Percentiles rank a stretch among this genome's conserved stretches.
These are phyloP conservation scores for Sphyrna mokarran DNA, from an alignment of 2,113 vertebrate genomes.

Conservation along the genomic window DNA sequence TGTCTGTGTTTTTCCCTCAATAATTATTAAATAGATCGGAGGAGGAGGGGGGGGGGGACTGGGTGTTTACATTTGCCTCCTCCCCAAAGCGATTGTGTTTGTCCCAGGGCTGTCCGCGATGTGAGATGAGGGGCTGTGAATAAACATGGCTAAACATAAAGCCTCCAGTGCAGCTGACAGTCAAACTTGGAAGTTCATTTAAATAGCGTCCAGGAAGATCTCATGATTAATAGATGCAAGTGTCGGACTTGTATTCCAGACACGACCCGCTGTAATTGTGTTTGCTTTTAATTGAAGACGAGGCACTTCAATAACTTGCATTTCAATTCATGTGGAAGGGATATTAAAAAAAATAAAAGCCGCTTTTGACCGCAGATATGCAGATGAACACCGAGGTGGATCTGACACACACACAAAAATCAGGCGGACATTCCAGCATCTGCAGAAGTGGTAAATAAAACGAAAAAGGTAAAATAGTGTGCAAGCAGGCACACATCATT, in stretches of 20 bases:
- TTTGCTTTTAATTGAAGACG: slow-evolving; percentile 71
- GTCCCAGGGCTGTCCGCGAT: not conserved
- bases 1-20: not conserved
- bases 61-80: not conserved
- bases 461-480: slow-evolving; percentile 57
- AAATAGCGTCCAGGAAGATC: slow-evolving; percentile 49
- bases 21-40: not conserved
- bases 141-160: slow-evolving; percentile 11
- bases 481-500: slow-evolving; percentile 61
- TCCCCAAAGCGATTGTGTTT: not conserved
- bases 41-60: not conserved
- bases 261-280: slow-evolving; percentile 69
- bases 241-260: slow-evolving; percentile 60
- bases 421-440: slow-evolving; percentile 48
- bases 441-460: slow-evolving; percentile 62
- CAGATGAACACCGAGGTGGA: not conserved
- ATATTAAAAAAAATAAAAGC: not conserved
- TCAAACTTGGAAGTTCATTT: slow-evolving; percentile 34
- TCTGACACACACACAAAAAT: not conserved
- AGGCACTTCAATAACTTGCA: slow-evolving; percentile 44
- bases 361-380: slow-evolving; percentile 20
- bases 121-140: slow-evolving; percentile 30
- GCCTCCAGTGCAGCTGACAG: slow-evolving; percentile 28
- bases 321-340: slow-evolving; percentile 35
- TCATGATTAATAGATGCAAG: slow-evolving; percentile 64